Evolutionary conservation across 2,888 invertebrate genomes (phyloP), one percentile per base, ranked within the genome.

Genomic region (Galerucella nymphaeae): DNA sequence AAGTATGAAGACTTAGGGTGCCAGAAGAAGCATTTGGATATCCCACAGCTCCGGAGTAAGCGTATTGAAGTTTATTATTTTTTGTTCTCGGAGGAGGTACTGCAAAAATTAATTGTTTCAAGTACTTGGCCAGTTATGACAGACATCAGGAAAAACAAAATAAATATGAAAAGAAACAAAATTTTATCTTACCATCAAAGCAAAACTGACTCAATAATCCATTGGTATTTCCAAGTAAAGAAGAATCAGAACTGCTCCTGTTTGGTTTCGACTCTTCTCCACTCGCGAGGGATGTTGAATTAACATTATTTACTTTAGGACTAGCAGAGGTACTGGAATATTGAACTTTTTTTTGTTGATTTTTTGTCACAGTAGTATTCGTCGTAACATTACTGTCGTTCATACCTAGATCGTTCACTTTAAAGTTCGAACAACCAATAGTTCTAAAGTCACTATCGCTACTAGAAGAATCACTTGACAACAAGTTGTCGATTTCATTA

Each of bases 281-380:
- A 76, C 64, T 45, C 13, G 48, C 13, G 59, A 69, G 80, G 79
- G 62, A 78, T 77, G 72, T 79, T 76, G 76, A 80, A 80, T 81
- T 84, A 78, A 83, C 82, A 83, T 82, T 84, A 82, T 85, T 84
- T 81, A 82, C 80, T 82, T 85, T 86, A 82, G 84, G 85, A 85
- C 85, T 86, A 86, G 84, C 82, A 80, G 83, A 84, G 81, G 83
- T 85, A 84, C 83, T 84, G 69, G 75, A 71, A 71, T 73, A 72
- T 67, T 66, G 63, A 66, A 72, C 69, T 73, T 73, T 75, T 59
- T 73, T 80, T 68, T 81, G 81, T 77, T 77, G 81, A 62, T 42
- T 62, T 74, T 81, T 81, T 71, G 80, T 77, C 74, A 78, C 75
- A 66, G 76, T 76, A 69, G 75, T 73, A 48, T 69, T 45, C 66